phyloP scores from a whole-genome alignment of 2,113 vertebrate genomes.

The Pungitius pungitius region DNA sequence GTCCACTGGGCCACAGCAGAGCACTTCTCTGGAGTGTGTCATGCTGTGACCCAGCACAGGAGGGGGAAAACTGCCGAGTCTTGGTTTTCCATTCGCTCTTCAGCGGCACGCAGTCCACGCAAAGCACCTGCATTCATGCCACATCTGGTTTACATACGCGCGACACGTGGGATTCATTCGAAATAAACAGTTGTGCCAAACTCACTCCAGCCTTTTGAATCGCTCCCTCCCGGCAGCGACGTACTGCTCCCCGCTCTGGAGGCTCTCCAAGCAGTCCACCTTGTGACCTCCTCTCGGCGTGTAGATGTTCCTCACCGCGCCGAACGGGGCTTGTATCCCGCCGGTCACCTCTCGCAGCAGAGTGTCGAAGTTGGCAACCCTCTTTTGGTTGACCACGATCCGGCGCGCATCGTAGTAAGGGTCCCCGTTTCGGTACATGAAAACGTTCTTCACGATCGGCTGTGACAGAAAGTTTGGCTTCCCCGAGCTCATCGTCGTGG shows the following conservation, averaged over 20 bases:
- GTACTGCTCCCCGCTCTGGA: conserved; percentile 92
- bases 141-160: neutral
- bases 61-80: conserved; percentile 24
- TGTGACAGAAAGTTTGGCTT: conserved; percentile 86
- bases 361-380: conserved; percentile 90
- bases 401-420: conserved; percentile 91
- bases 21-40: conserved; percentile 1
- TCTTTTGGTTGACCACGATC: conserved; percentile 90
- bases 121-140: neutral
- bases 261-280: conserved; percentile 86
- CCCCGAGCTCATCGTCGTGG: conserved; percentile 68
- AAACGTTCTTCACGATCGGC: conserved; percentile 91
- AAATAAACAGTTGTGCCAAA: neutral
- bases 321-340: conserved; percentile 90
- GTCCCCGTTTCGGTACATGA: conserved; percentile 94
- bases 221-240: conserved; percentile 92
- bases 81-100: neutral
- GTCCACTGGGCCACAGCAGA: conserved; percentile 21
- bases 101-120: too few species aligned
- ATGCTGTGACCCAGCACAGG: conserved; percentile 36
- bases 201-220: conserved; percentile 96
- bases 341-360: conserved; percentile 92
- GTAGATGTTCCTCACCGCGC: conserved; percentile 94
- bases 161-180: neutral
- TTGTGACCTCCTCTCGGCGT: conserved; percentile 90